Evolutionary conservation across 2,797 vertebrate species (phyloP), one percentile per base, ranked within the genome.

Genomic region (Hyperoplus immaculatus): DNA sequence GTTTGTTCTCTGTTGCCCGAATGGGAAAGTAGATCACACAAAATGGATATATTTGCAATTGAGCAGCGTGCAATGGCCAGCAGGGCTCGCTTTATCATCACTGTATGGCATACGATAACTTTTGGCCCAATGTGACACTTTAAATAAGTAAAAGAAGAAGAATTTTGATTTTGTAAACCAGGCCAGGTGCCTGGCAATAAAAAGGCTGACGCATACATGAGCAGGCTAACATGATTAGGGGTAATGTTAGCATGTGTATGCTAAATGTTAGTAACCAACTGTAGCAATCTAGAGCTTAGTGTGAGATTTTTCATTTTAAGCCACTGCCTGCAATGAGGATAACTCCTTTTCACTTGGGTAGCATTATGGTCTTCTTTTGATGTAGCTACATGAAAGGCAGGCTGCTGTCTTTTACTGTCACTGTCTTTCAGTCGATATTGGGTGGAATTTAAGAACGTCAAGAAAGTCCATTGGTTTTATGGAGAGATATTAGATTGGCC

Each of bases 401-500:
- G 6, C 42, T 14, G 47, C 54, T 15, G 10, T 12, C 12, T 16
- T 38, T 69, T 18, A 43, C 7, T 9, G 3, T 10, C 1, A 45
- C 10, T 45, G 43, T 45, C 43, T 45, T 11, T 45, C 43, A 51
- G 75, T n/a, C 16, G 57, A 49, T 18, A 82, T 76, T 58, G 57
- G 15, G 36, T 69, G 38, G 1, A 77, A 77, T 78, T 55, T 63
- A 41, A 62, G 55, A 73, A 60, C 8, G 43, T 63, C 49, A 72
- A 86, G 50, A 51, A 70, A 71, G 62, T 71, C 65, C 6, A 4
- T 55, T 58, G 46, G 18, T 69, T 74, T 78, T 67, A 9, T 60
- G 49, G 43, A 49, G 69, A 81, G 70, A 83, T 58, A 74, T 73
- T 67, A 76, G 60, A 62, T 53, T 60, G 51, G 39, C 54, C n/a